Conservation (phyloP, 2,113 vertebrate genomes). For the Cyrtonyx montezumae region DNA sequence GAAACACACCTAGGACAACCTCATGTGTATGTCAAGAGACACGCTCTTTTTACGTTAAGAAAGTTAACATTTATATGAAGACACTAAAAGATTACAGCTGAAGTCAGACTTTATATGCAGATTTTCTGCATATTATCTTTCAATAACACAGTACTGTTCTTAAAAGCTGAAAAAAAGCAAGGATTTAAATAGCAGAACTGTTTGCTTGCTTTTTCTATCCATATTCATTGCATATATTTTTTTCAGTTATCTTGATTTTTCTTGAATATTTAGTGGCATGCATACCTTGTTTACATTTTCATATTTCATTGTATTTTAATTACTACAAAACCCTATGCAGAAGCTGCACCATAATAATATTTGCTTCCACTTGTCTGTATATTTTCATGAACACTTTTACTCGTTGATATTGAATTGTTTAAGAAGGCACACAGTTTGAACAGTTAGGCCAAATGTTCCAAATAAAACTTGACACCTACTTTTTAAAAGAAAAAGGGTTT, state of each 20-base stretch:
- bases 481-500: not conserved
- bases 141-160: not conserved
- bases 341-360: not conserved
- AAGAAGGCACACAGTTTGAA: slow-evolving; percentile 11
- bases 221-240: not conserved
- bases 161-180: not conserved
- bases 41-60: not conserved
- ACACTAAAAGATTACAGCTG: not conserved
- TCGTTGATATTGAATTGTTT: slow-evolving; percentile 40
- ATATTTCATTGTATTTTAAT: slow-evolving; percentile 58
- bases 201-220: not conserved
- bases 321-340: not conserved
- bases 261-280: slow-evolving; percentile 10
- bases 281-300: slow-evolving; percentile 18
- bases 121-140: not conserved
- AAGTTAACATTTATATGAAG: slow-evolving; percentile 13
- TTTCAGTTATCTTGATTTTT: not conserved
- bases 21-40: not conserved
- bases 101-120: not conserved
- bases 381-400: not conserved
- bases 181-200: not conserved
- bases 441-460: not conserved
- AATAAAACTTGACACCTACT: not conserved
- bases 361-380: not conserved
- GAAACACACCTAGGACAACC: not conserved